Conservation (phyloP, 2,113 vertebrate genomes). For the Daboia siamensis region DNA sequence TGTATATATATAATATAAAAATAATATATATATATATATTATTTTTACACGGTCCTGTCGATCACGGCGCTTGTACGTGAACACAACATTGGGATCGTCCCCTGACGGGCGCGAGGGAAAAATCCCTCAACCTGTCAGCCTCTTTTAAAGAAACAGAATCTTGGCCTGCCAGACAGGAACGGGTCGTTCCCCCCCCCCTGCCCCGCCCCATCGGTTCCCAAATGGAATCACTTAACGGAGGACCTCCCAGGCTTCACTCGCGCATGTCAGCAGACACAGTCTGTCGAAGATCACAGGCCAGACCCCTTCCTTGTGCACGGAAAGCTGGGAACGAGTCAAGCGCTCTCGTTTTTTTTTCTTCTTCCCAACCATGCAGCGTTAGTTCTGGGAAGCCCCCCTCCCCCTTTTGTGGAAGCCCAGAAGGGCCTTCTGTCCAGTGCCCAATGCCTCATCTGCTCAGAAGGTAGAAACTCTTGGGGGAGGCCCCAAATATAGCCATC, state of each 20-base stretch:
- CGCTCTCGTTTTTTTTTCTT: too few species aligned
- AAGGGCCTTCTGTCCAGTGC: accelerated
- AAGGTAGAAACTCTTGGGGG: background rate
- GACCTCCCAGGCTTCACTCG: background rate
- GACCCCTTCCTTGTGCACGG: background rate
- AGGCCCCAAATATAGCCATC: background rate
- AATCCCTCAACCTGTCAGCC: background rate
- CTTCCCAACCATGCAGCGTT: background rate
- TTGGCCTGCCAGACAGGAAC: background rate
- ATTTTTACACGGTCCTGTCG: conserved; percentile 15
- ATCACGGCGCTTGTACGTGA: conserved; percentile 8
- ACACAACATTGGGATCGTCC: conserved; percentile 13
- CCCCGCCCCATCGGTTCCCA: background rate
- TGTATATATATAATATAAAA: too few species aligned
- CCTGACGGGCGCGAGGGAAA: background rate
- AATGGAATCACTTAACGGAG: background rate
- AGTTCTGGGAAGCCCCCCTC: background rate
- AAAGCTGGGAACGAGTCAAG: background rate
- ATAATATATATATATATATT: background rate
- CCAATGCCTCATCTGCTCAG: background rate
- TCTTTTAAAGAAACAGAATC: background rate
- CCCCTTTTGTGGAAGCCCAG: background rate
- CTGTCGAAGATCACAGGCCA: background rate
- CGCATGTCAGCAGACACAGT: background rate
- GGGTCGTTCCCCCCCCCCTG: too few species aligned